Evolutionary conservation across 2,797 vertebrate species (phyloP).

Genomic region (Tenualosa ilisha): DNA sequence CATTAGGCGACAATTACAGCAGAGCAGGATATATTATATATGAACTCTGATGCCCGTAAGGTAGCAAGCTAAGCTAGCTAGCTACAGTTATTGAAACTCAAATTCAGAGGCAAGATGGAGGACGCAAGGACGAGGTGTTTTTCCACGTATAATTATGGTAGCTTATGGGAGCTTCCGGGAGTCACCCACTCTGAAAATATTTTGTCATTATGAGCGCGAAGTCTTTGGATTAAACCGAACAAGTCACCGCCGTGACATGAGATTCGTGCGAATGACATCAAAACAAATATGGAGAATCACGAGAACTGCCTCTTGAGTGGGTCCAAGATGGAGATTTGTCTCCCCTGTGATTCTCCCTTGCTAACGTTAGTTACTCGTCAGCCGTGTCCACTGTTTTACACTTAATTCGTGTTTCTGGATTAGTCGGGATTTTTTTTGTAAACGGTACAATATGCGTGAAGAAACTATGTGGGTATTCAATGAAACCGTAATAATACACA

Average conservation of each 20-base stretch:
- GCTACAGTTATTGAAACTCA: slow-evolving; percentile 69
- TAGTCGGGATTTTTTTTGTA: background rate
- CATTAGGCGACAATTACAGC: background rate
- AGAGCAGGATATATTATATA: background rate
- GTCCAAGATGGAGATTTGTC: slow-evolving; percentile 65
- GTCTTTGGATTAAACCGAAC: background rate
- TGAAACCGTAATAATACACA: background rate
- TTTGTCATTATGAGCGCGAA: slow-evolving; percentile 1
- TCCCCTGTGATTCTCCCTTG: slow-evolving; percentile 33
- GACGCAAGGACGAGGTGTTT: slow-evolving; percentile 74
- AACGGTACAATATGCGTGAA: background rate
- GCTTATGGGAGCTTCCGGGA: slow-evolving; percentile 25
- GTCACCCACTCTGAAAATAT: slow-evolving; percentile 17
- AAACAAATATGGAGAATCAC: slow-evolving; percentile 67
- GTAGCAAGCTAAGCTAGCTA: slow-evolving; percentile 62
- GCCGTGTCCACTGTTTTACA: background rate
- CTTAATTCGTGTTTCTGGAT: no score
- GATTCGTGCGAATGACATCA: background rate
- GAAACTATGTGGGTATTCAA: background rate
- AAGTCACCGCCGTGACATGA: slow-evolving; percentile 8
- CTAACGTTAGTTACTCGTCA: slow-evolving; percentile 3
- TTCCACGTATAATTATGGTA: slow-evolving; percentile 25
- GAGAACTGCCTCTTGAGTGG: slow-evolving; percentile 61
- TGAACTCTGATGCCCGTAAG: slow-evolving; percentile 30
- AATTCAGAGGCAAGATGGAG: slow-evolving; percentile 87